These are phyloP conservation scores for Etheostoma spectabile DNA, from an alignment of 2,113 vertebrate species.

Conservation along the genomic window DNA sequence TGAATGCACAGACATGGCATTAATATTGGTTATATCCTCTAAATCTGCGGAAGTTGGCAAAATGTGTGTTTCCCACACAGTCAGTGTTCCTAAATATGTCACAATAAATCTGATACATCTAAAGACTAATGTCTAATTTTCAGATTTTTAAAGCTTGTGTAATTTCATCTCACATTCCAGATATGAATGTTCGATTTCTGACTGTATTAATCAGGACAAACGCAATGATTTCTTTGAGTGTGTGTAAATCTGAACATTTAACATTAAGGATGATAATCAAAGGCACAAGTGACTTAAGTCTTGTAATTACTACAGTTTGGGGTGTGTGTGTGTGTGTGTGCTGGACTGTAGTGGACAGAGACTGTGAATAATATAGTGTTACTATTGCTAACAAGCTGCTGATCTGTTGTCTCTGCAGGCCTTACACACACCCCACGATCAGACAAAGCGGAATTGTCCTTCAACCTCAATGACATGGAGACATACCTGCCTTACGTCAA, in stretches of 20 bases:
- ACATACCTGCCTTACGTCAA: conserved; percentile 82
- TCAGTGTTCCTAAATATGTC: neutral
- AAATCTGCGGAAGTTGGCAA: conserved; percentile 3
- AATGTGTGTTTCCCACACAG: neutral
- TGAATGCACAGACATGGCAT: neutral
- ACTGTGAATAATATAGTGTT: neutral
- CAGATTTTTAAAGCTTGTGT: neutral
- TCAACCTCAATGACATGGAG: conserved; percentile 69
- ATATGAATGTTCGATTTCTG: neutral
- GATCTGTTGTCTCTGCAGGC: conserved; percentile 62
- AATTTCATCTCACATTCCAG: neutral
- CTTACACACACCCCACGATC: conserved; percentile 79
- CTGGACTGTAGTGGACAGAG: neutral
- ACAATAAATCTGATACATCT: neutral
- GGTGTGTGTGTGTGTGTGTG: too few relatives aligned
- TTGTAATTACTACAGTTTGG: too few relatives aligned
- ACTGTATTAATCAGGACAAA: neutral
- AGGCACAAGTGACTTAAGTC: neutral
- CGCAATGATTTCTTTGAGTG: neutral
- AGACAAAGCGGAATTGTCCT: conserved; percentile 87
- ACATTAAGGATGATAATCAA: neutral
- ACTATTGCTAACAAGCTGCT: neutral
- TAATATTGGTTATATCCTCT: neutral
- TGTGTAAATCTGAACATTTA: neutral
- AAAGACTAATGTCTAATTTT: neutral